phyloP scores from a whole-genome alignment of 2,888 invertebrate genomes.

The Octodonta nipae region DNA sequence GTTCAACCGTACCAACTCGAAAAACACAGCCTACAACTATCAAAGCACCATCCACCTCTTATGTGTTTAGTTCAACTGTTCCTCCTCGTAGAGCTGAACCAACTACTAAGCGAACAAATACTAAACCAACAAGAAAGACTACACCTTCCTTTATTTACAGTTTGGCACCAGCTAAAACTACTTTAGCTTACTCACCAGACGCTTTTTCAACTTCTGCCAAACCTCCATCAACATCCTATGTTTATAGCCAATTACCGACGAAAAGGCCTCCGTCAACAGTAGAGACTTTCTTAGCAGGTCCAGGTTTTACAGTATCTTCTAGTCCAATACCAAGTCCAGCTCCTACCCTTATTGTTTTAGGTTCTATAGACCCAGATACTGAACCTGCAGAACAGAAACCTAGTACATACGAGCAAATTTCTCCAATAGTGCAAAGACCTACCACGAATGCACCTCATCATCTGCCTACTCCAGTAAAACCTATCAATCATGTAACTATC shows the following conservation, averaged over 20 bases:
- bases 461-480: constrained; percentile 31
- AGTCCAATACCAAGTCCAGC: constrained; percentile 34
- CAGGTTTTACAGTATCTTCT: constrained; percentile 24
- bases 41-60: constrained; percentile 37
- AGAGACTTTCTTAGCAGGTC: no score
- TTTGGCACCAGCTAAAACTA: constrained; percentile 28
- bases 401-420: constrained; percentile 24
- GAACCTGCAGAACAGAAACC: constrained; percentile 8
- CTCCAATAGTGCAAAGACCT: no score
- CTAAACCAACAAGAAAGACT: constrained; percentile 24
- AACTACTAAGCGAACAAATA: constrained; percentile 25
- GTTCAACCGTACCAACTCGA: constrained; percentile 9
- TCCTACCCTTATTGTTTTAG: constrained; percentile 48
- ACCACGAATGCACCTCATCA: constrained; percentile 23
- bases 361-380: constrained; percentile 32
- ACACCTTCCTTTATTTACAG: constrained; percentile 15
- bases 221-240: constrained; percentile 30
- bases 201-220: constrained; percentile 24
- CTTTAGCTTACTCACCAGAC: constrained; percentile 22
- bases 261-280: constrained; percentile 4
- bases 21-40: constrained; percentile 10
- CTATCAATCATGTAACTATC: constrained; percentile 40
- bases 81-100: constrained; percentile 33
- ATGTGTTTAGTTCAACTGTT: constrained; percentile 35
- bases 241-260: constrained; percentile 25